Percentiles rank a stretch among this genome's conserved stretches.
These are phyloP conservation scores for Pemphigus obesinymphae DNA, from an alignment of 1,140 invertebrate species.

Conservation along the genomic window DNA sequence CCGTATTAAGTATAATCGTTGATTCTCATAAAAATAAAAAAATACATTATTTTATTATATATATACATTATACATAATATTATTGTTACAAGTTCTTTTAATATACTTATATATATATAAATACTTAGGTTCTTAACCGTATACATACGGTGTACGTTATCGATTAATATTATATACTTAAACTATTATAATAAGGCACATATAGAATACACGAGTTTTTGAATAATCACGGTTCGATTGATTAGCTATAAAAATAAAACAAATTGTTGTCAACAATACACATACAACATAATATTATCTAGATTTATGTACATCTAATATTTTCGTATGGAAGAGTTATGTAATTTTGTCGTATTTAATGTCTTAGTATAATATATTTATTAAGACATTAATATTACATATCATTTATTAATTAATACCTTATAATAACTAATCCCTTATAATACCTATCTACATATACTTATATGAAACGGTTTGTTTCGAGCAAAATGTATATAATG, in stretches of 20 bases:
- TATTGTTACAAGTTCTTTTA: neutral
- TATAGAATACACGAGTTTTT: neutral
- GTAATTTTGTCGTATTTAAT: conserved; percentile 18
- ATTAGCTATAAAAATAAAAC: neutral
- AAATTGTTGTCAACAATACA: neutral
- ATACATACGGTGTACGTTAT: neutral
- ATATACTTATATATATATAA: neutral
- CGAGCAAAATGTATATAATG: too few relatives aligned
- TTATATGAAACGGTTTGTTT: too few relatives aligned
- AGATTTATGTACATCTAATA: neutral
- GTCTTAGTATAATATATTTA: too few relatives aligned
- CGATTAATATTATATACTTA: neutral
- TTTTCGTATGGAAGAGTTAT: conserved; percentile 5
- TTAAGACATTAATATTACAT: too few relatives aligned
- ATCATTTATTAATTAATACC: too few relatives aligned
- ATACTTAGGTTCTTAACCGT: too few relatives aligned
- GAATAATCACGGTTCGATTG: neutral
- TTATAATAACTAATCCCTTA: too few relatives aligned
- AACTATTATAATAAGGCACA: conserved; percentile 11
- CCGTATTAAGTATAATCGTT: too few relatives aligned
- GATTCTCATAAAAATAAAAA: neutral
- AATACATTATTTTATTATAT: neutral
- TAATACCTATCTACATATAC: too few relatives aligned
- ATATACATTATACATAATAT: neutral
- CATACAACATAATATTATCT: neutral